Base-by-base conservation (phyloP, 1,140 invertebrate genomes). In the Bombus soroeensis region DNA sequence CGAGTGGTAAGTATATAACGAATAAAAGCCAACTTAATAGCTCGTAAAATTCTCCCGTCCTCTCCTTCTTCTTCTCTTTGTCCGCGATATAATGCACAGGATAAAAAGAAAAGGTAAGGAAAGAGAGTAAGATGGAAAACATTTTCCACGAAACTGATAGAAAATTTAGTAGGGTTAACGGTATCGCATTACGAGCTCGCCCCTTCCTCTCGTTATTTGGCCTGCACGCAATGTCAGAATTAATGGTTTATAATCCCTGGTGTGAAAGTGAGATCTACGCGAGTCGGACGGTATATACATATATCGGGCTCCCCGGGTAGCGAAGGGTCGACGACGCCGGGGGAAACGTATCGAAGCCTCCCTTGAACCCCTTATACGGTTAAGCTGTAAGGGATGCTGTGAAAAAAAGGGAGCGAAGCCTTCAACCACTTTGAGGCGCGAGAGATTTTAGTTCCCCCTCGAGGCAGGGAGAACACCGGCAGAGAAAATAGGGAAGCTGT, bases 351-450 rank as follows among this genome's bases (percentile, higher is more conserved):
- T 87, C 90, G 64, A 28, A 92, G 91, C 86, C 81, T 83, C 90
- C 73, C 86, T 87, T 73, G 84, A 90, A 74, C 92, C 89, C 47
- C 90, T 92, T 90, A 90, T 91, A 88, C 85, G 90, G 92, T 93
- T 92, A 92, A 91, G 94, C 93, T 92, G 93, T 93, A 94, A 94
- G 93, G 94, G 95, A 95, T 93, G 94, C 94, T 95, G 94, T 90
- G 94, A 94, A 95, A 95, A 92, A 95, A 95, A 93, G 94, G 93
- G 93, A 93, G 94, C 92, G 91, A 92, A 94, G 92, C 92, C 94
- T 94, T 93, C 94, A 94, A 93, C 94, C 94, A 95, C 95, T 95
- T 95, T 94, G 92, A 94, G 94, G 94, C 93, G 94, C 93, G 93
- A 94, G 94, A 95, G 94, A 95, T 95, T 95, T 95, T 89, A 92